phyloP scores from a whole-genome alignment of 2,888 invertebrate genomes.

The Synanthedon tipuliformis region DNA sequence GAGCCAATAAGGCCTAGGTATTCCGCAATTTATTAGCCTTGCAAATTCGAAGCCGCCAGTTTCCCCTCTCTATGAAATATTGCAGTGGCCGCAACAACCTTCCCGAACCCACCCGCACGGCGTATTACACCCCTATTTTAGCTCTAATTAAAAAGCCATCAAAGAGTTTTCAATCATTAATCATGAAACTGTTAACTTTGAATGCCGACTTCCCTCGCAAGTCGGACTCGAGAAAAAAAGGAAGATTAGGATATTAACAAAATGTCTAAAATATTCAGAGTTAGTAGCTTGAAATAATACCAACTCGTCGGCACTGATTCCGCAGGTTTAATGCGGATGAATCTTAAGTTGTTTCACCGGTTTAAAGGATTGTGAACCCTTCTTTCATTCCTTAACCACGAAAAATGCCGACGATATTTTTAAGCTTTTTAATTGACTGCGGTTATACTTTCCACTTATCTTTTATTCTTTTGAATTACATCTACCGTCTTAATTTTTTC shows the following conservation, averaged over 20 bases:
- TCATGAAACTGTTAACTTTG: conserved; percentile 70
- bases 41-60: conserved; percentile 56
- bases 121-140: conserved; percentile 66
- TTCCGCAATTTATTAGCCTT: conserved; percentile 69
- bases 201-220: conserved; percentile 56
- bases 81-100: conserved; percentile 55
- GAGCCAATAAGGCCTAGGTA: conserved; percentile 67
- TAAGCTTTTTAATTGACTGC: conserved; percentile 58
- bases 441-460: conserved; percentile 26
- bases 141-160: conserved; percentile 72
- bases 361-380: conserved; percentile 58
- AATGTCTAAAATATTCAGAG: conserved; percentile 62
- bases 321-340: conserved; percentile 46
- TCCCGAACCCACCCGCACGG: conserved; percentile 33
- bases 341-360: conserved; percentile 58
- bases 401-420: conserved; percentile 55
- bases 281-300: conserved; percentile 48
- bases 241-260: conserved; percentile 64
- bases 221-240: conserved; percentile 47
- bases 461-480: conserved; percentile 36
- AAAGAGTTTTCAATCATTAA: conserved; percentile 71
- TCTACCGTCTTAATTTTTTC: conserved; percentile 36
- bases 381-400: conserved; percentile 31
- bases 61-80: conserved; percentile 64
- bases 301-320: conserved; percentile 37